Conservation (phyloP, 2,113 vertebrate species). For the Callithrix jacchus region DNA sequence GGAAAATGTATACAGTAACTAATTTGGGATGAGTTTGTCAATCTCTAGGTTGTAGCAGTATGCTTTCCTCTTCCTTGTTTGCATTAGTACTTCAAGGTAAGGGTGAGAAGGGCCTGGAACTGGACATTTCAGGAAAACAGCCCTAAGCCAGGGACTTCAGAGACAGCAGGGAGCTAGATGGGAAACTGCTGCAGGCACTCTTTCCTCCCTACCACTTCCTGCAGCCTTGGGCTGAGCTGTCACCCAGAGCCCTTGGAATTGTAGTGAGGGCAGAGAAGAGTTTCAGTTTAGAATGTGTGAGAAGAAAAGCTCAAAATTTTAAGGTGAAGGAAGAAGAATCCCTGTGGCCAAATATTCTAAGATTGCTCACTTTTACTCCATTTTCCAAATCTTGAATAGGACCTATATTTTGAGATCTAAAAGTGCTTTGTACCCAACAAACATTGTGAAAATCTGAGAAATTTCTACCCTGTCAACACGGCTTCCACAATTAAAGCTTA, state of each 20-base stretch:
- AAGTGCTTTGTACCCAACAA: neutral
- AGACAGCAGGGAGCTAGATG: too few relatives aligned
- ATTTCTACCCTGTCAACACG: neutral
- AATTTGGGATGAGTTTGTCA: neutral
- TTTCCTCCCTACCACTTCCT: neutral
- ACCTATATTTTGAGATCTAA: neutral
- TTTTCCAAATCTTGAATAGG: neutral
- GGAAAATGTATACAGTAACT: neutral
- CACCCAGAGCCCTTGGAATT: neutral
- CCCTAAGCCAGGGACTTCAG: neutral
- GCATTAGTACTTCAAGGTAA: neutral
- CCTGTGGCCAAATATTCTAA: neutral
- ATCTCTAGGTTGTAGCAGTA: neutral
- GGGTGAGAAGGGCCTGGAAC: neutral
- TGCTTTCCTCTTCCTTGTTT: neutral
- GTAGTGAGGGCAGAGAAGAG: neutral
- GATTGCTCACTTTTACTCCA: neutral
- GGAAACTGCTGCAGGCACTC: neutral
- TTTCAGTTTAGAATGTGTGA: neutral
- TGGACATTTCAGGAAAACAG: neutral
- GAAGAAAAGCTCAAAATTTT: neutral
- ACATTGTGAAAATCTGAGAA: neutral
- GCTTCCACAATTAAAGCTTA: conserved; percentile 4
- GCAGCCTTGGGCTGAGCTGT: neutral
- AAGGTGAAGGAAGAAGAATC: neutral